phyloP scores from a whole-genome alignment of 2,113 vertebrate genomes.

The Indicator indicator region DNA sequence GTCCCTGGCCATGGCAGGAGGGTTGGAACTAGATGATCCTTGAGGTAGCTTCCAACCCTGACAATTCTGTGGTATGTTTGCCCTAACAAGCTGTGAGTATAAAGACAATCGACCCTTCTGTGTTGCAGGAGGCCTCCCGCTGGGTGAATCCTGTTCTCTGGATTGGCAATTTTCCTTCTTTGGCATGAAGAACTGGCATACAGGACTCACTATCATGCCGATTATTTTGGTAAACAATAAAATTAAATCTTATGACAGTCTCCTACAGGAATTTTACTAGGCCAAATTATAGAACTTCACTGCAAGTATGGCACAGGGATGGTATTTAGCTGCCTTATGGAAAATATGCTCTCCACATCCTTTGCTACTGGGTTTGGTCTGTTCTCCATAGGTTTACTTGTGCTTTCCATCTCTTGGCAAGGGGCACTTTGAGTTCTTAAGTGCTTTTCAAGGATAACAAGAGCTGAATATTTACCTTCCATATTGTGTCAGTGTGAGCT shows the following conservation, averaged over 20 bases:
- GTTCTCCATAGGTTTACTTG: neutral
- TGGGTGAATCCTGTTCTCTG: slow-evolving; percentile 1
- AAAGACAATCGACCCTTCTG: neutral
- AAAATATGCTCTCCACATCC: neutral
- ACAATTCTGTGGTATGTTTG: neutral
- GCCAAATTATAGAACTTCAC: slow-evolving; percentile 13
- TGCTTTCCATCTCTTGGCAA: neutral
- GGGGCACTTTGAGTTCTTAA: neutral
- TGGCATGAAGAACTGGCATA: slow-evolving; percentile 18
- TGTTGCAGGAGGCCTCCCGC: neutral
- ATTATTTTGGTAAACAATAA: slow-evolving; percentile 44
- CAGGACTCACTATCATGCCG: neutral
- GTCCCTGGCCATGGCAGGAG: too few relatives aligned
- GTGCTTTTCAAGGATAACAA: neutral
- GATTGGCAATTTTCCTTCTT: slow-evolving; percentile 23
- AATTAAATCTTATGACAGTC: slow-evolving; percentile 54
- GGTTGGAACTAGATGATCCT: too few relatives aligned
- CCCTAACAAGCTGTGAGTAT: neutral
- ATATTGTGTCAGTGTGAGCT: too few relatives aligned
- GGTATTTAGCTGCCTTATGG: neutral
- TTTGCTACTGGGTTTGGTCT: neutral
- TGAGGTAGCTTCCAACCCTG: too few relatives aligned
- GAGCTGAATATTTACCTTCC: neutral
- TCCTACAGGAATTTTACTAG: slow-evolving; percentile 52
- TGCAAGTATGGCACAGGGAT: neutral